Conservation (phyloP, 2,888 invertebrate genomes). For the Ochlodes sylvanus region DNA sequence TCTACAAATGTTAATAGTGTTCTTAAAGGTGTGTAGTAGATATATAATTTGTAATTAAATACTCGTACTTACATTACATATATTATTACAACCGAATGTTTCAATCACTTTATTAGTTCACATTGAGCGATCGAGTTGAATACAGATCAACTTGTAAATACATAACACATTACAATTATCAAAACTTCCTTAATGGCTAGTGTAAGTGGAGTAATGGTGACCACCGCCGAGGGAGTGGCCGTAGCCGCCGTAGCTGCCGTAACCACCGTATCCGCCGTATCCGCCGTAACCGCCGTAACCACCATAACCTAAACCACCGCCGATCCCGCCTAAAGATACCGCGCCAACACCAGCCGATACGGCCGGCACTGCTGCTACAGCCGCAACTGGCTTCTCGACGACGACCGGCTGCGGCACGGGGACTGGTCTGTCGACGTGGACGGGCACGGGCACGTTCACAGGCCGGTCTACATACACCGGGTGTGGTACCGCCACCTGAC, state of each 20-base stretch:
- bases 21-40: too few species aligned
- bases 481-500: constrained; percentile 77
- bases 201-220: constrained; percentile 38
- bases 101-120: constrained; percentile 36
- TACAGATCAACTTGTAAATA: constrained; percentile 48
- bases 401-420: constrained; percentile 59
- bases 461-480: constrained; percentile 85
- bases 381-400: constrained; percentile 62
- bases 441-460: constrained; percentile 86
- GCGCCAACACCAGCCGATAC: constrained; percentile 38
- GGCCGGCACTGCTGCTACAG: constrained; percentile 66
- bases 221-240: constrained; percentile 38
- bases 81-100: constrained; percentile 28
- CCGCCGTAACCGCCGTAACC: constrained; percentile 28
- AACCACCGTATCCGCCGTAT: constrained; percentile 39
- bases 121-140: constrained; percentile 11
- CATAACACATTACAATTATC: constrained; percentile 26
- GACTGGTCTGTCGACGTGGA: constrained; percentile 83
- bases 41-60: not conserved
- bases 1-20: too few species aligned
- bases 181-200: constrained; percentile 44
- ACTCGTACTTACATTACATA: constrained; percentile 27
- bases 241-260: constrained; percentile 33
- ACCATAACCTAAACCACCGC: constrained; percentile 26
- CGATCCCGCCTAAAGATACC: constrained; percentile 31